These are phyloP conservation scores for Drosophila kurseongensis DNA, from an alignment of 1,140 invertebrate species.

Conservation along the genomic window DNA sequence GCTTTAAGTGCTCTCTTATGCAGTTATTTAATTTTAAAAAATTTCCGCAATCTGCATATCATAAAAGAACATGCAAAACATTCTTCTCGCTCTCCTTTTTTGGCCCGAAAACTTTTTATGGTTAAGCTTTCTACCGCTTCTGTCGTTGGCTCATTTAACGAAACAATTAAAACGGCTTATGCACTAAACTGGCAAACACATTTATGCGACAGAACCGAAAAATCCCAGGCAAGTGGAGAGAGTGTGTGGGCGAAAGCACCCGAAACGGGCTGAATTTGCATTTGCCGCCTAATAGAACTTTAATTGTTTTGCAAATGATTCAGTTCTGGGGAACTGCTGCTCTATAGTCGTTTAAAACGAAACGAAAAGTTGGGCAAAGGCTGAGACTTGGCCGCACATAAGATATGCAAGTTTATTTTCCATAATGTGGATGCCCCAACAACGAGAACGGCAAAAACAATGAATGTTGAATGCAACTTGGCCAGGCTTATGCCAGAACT, in stretches of 20 bases:
- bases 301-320: slow-evolving; percentile 74
- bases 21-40: slow-evolving; percentile 35
- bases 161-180: slow-evolving; percentile 81
- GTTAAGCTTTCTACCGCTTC: slow-evolving; percentile 29
- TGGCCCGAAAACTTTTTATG: slow-evolving; percentile 17
- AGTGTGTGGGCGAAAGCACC: slow-evolving; percentile 13
- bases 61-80: slow-evolving; percentile 59
- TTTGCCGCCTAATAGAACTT: slow-evolving; percentile 80
- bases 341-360: slow-evolving; percentile 44
- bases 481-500: slow-evolving; percentile 48
- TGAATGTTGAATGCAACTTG: slow-evolving; percentile 42
- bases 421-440: slow-evolving; percentile 39
- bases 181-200: slow-evolving; percentile 63
- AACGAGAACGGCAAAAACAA: slow-evolving; percentile 28
- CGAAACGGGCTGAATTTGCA: slow-evolving; percentile 61
- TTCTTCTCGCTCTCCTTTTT: slow-evolving; percentile 22
- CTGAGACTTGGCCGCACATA: slow-evolving; percentile 17
- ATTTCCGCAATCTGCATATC: slow-evolving; percentile 54
- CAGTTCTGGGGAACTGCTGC: neutral
- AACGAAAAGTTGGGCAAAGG: slow-evolving; percentile 32
- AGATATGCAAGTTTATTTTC: slow-evolving; percentile 69
- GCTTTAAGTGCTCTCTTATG: slow-evolving; percentile 1
- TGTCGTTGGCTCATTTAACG: slow-evolving; percentile 72
- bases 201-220: slow-evolving; percentile 54
- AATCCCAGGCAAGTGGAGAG: slow-evolving; percentile 35